Conservation (phyloP, 1,140 invertebrate genomes). For the Batillaria attramentaria region DNA sequence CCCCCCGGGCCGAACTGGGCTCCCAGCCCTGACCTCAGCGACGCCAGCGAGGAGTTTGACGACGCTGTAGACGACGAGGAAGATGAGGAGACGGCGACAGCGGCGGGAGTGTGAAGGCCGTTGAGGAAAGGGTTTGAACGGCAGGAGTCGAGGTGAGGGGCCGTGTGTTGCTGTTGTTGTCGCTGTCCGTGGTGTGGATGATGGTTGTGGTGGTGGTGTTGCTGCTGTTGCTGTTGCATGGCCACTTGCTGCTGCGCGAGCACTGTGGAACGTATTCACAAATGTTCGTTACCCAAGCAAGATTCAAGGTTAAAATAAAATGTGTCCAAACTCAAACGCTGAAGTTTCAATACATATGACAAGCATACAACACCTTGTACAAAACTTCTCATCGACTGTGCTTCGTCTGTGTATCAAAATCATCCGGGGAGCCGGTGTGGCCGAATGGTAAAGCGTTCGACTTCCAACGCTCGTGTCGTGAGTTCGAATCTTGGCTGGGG, state of each 20-base stretch:
- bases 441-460: too few relatives aligned
- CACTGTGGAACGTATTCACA: too few relatives aligned
- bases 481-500: too few relatives aligned
- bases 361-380: too few relatives aligned
- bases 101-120: constrained; percentile 29
- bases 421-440: too few relatives aligned
- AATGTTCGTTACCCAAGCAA: too few relatives aligned
- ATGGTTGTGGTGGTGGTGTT: constrained; percentile 14
- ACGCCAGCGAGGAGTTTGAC: background rate
- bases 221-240: constrained; percentile 11
- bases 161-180: constrained; percentile 22
- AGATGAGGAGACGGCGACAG: background rate
- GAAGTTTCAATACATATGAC: too few relatives aligned
- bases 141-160: constrained; percentile 15
- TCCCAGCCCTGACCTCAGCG: constrained; percentile 7
- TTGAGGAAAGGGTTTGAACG: constrained; percentile 41
- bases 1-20: constrained; percentile 16
- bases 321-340: too few relatives aligned
- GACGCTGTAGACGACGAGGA: background rate
- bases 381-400: too few relatives aligned
- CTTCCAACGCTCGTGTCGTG: too few relatives aligned
- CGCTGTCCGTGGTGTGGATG: constrained; percentile 21
- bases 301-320: too few relatives aligned
- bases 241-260: constrained; percentile 54
- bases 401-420: too few relatives aligned